Evolutionary conservation across 1,140 invertebrate genomes (phyloP).

Genomic region (Drosophila ogumai): DNA sequence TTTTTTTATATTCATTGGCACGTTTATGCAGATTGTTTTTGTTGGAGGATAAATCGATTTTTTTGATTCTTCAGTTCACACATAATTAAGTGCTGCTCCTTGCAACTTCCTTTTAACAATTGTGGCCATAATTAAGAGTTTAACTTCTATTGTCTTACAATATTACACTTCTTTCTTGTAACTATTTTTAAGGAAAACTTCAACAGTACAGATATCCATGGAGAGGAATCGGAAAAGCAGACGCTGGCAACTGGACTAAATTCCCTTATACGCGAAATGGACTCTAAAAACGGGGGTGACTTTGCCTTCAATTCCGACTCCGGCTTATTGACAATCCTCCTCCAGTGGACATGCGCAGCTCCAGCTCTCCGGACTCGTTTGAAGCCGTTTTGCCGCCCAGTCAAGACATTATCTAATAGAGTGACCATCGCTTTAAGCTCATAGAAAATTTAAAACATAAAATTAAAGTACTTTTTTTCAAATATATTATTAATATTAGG

Average conservation of each 20-base stretch:
- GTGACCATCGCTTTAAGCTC: background rate
- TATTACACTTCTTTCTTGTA: conserved; percentile 25
- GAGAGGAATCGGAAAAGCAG: conserved; percentile 65
- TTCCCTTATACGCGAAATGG: conserved; percentile 66
- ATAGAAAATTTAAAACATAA: background rate
- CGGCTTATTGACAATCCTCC: conserved; percentile 25
- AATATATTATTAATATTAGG: background rate
- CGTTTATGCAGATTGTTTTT: conserved; percentile 73
- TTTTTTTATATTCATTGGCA: conserved; percentile 22
- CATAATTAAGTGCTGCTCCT: conserved; percentile 18
- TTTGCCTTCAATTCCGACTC: conserved; percentile 31
- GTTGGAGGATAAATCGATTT: conserved; percentile 79
- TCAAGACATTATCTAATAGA: background rate
- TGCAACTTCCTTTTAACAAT: background rate
- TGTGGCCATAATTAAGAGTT: conserved; percentile 8
- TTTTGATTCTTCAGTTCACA: conserved; percentile 61
- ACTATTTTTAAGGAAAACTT: conserved; percentile 25
- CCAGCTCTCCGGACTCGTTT: conserved; percentile 4
- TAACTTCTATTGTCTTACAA: background rate
- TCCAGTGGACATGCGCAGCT: conserved; percentile 37
- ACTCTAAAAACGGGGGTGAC: conserved; percentile 40
- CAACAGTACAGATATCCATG: conserved; percentile 37
- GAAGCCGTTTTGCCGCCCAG: conserved; percentile 22
- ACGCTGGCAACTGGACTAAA: conserved; percentile 81
- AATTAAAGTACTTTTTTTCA: too few relatives aligned